These are phyloP conservation scores for Cephalopachus bancanus DNA, from an alignment of 2,797 vertebrate species.

Conservation along the genomic window DNA sequence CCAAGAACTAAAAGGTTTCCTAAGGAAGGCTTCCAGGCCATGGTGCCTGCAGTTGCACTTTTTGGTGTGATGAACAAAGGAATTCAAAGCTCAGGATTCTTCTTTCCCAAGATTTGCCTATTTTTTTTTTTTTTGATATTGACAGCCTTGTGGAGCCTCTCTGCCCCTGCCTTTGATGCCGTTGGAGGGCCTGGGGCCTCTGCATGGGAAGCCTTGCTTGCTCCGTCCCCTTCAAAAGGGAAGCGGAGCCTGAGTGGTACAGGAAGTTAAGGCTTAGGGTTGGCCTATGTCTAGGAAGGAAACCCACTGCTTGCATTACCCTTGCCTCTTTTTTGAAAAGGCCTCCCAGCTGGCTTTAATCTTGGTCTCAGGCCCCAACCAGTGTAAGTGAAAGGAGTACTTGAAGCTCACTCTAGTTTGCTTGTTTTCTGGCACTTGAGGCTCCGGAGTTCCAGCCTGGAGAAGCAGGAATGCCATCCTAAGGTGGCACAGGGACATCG, in stretches of 20 bases:
- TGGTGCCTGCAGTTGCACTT: neutral
- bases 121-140: neutral
- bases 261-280: neutral
- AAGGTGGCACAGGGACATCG: neutral
- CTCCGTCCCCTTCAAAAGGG: neutral
- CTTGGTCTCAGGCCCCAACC: neutral
- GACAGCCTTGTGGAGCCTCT: neutral
- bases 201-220: neutral
- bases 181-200: neutral
- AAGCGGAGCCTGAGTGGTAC: neutral
- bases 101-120: neutral
- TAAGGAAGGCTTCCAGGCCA: neutral
- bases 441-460: neutral
- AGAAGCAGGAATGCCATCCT: neutral
- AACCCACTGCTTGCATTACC: neutral
- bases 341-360: neutral
- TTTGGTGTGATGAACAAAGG: slow-evolving; percentile 12
- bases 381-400: neutral
- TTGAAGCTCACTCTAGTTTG: slow-evolving; percentile 31
- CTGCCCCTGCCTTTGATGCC: neutral
- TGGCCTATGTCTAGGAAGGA: neutral
- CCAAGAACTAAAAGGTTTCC: slow-evolving; percentile 33
- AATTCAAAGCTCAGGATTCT: slow-evolving; percentile 51
- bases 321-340: neutral
- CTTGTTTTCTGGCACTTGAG: slow-evolving; percentile 16